A percentile compares a stretch with the other conserved stretches of the same genome.
phyloP scores from a whole-genome alignment of 2,797 vertebrate species.

The Phoxinus dragarum region DNA sequence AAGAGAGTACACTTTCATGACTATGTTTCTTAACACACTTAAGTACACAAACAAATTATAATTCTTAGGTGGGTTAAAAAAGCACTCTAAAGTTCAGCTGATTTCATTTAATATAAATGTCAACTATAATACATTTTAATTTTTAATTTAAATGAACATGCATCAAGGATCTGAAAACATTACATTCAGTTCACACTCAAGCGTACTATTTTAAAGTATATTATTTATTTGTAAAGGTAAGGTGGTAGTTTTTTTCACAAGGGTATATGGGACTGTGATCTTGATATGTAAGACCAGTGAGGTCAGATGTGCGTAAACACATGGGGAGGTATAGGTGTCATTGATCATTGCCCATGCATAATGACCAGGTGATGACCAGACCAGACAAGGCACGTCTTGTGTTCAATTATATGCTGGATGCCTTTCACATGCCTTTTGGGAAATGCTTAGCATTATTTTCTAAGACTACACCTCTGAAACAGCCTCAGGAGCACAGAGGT shows the following conservation, averaged over 20 bases:
- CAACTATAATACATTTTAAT: background rate
- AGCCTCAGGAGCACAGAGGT: background rate
- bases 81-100: background rate
- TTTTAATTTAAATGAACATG: too few species aligned
- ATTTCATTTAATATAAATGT: background rate
- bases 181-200: background rate
- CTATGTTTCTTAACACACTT: background rate
- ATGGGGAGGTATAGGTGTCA: background rate
- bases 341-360: background rate
- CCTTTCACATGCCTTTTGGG: slow-evolving; percentile 2
- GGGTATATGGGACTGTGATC: background rate
- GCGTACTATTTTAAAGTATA: background rate
- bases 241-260: background rate
- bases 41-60: background rate
- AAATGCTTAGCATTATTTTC: slow-evolving; percentile 1
- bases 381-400: background rate
- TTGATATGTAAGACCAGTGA: background rate
- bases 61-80: background rate
- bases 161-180: background rate
- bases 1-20: too few species aligned
- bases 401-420: background rate
- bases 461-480: background rate
- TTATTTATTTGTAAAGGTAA: background rate
- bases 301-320: background rate
- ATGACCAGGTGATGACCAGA: background rate